These are phyloP conservation scores for Tenthredo livida DNA, from an alignment of 2,888 invertebrate species.

Conservation along the genomic window DNA sequence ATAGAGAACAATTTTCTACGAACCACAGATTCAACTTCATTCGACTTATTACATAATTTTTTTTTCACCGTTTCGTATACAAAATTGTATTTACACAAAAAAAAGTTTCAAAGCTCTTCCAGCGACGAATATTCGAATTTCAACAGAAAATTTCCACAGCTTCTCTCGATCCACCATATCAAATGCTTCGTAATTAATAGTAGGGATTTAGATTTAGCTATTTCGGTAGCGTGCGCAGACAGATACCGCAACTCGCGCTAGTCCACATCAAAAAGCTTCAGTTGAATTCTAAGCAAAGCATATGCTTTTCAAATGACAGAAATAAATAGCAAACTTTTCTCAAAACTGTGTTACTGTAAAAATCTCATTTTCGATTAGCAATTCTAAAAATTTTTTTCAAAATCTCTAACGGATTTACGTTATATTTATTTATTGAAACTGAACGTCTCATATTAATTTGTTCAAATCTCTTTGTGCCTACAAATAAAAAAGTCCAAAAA, in stretches of 20 bases:
- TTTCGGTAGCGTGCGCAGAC: conserved; percentile 8
- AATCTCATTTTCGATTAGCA: too few species aligned
- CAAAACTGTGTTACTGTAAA: neutral
- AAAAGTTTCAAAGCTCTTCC: neutral
- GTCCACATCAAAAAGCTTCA: neutral
- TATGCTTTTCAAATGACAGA: neutral
- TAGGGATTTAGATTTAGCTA: conserved; percentile 23
- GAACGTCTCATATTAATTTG: neutral
- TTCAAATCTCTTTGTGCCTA: neutral
- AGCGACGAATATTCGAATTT: neutral
- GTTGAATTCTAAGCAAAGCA: conserved; percentile 17
- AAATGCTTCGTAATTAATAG: conserved; percentile 27
- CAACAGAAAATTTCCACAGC: neutral
- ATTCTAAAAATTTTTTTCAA: neutral
- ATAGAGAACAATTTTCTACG: neutral
- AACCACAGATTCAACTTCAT: neutral
- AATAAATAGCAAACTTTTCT: neutral
- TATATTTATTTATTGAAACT: neutral
- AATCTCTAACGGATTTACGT: neutral
- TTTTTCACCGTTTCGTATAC: neutral
- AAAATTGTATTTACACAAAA: neutral
- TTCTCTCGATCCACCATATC: neutral
- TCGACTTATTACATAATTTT: neutral
- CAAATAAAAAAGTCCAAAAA: neutral
- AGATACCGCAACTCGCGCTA: neutral